Evolutionary conservation across 92 coral and sea anemone genomes (phyloP), one percentile per base, ranked within the genome.

Genomic region (Phenganax marumi): DNA sequence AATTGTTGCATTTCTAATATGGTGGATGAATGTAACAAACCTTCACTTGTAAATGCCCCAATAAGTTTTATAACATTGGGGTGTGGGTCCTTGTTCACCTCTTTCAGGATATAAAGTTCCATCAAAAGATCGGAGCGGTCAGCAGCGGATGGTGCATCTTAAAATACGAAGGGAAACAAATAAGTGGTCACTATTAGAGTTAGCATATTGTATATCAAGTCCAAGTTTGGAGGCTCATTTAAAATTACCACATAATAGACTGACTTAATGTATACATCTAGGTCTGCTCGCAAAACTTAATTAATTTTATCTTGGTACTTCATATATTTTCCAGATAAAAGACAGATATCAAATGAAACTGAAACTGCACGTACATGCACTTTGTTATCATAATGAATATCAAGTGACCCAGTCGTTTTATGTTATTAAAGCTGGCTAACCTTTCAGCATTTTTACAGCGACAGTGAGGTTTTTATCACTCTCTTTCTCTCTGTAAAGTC

Each of bases 371-470:
- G 43, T 33, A 33, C 43, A 33, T 33, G 43, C 43, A 33, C 43
- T 1, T 33, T 33, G n/a, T 33, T 33, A 33, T 33, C 43, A 33
- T 33, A 5, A 33, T 33, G 43, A 33, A 33, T 5, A 33, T 33
- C 43, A 33, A 5, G 2, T 33, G 43, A 33, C 5, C 43, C 2
- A 1, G 43, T 33, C 43, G 43, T 33, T 33, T 33, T 33, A 14
- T 56, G 7, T 19, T 14, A 2, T 14, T 56, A 56, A 1, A 56
- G 63, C 63, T 56, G 3, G 12, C 52, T 49, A 33, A 93, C 97
- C 97, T 91, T 91, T 93, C n/a, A 93, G 86, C 85, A 70, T 73
- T 70, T 93, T 93, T 9, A 93, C 93, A 8, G 97, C 97, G 14
- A 93, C 97, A 6, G 88, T n/a, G 76, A 90, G 81, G 55, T 88